Conservation (phyloP, 1,140 invertebrate species). For the Drosophila bocki region DNA sequence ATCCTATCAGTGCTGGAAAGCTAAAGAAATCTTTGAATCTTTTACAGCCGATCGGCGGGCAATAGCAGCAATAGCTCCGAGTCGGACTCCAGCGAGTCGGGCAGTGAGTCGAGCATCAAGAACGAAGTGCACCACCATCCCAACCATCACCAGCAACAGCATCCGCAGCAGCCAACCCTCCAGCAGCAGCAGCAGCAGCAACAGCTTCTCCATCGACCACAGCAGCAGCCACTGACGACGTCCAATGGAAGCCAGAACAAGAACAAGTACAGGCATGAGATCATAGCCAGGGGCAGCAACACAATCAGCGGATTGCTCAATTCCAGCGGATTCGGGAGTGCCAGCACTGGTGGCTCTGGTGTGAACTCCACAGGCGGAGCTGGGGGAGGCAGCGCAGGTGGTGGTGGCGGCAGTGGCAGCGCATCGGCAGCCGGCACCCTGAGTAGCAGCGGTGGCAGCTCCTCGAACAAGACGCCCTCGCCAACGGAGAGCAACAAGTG, state of each 20-base stretch:
- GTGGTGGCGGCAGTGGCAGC: constrained; percentile 3
- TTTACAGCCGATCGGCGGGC: constrained; percentile 60
- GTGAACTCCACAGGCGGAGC: constrained; percentile 13
- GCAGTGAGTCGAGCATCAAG: constrained; percentile 77
- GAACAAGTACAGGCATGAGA: constrained; percentile 64
- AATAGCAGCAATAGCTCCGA: constrained; percentile 85
- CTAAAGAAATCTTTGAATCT: neutral
- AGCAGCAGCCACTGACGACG: constrained; percentile 18
- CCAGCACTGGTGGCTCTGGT: neutral
- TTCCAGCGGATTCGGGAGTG: constrained; percentile 57
- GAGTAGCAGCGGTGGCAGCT: constrained; percentile 66
- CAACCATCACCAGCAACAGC: constrained; percentile 38
- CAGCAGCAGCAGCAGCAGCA: constrained; percentile 34
- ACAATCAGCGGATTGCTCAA: constrained; percentile 65
- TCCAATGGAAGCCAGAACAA: constrained; percentile 64
- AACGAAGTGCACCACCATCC: constrained; percentile 59
- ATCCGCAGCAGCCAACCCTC: constrained; percentile 36
- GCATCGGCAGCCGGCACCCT: constrained; percentile 38
- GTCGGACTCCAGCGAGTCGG: constrained; percentile 82
- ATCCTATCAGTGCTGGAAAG: neutral
- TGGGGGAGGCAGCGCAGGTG: neutral
- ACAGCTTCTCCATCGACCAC: constrained; percentile 23
- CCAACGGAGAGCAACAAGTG: constrained; percentile 80
- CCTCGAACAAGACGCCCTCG: constrained; percentile 81
- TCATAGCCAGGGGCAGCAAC: constrained; percentile 71